Percentiles rank a stretch among this genome's conserved stretches.
phyloP scores from a whole-genome alignment of 2,888 invertebrate genomes.

The Eilema depressum region DNA sequence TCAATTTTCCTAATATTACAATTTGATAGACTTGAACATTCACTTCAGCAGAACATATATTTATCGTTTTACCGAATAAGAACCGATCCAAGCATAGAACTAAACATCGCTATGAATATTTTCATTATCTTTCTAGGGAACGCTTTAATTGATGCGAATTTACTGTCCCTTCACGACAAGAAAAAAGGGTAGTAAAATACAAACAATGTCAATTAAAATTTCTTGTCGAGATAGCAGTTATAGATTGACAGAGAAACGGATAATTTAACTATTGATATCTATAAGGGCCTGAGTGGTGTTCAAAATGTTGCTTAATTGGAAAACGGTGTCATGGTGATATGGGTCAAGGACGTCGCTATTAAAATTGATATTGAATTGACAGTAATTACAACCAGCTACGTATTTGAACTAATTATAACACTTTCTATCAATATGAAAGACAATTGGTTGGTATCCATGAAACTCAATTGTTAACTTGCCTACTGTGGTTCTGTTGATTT shows the following conservation, averaged over 20 bases:
- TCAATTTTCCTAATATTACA: too few species aligned
- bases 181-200: neutral
- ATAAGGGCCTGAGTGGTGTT: neutral
- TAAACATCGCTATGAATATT: too few species aligned
- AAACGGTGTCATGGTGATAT: constrained; percentile 18
- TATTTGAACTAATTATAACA: constrained; percentile 23
- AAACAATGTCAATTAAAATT: neutral
- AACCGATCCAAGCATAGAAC: too few species aligned
- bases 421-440: neutral
- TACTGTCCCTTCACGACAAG: too few species aligned
- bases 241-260: neutral
- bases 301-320: constrained; percentile 1
- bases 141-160: too few species aligned
- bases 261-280: constrained; percentile 1
- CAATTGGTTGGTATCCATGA: neutral
- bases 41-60: too few species aligned
- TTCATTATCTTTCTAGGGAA: too few species aligned
- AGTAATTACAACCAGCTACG: constrained; percentile 17
- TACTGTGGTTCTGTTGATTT: too few species aligned
- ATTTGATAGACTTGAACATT: too few species aligned
- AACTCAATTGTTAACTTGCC: neutral
- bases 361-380: constrained; percentile 18
- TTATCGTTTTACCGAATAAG: too few species aligned
- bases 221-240: neutral
- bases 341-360: constrained; percentile 33